Evolutionary conservation across 2,113 vertebrate genomes (phyloP).

Genomic region (Paramisgurnus dabryanus): DNA sequence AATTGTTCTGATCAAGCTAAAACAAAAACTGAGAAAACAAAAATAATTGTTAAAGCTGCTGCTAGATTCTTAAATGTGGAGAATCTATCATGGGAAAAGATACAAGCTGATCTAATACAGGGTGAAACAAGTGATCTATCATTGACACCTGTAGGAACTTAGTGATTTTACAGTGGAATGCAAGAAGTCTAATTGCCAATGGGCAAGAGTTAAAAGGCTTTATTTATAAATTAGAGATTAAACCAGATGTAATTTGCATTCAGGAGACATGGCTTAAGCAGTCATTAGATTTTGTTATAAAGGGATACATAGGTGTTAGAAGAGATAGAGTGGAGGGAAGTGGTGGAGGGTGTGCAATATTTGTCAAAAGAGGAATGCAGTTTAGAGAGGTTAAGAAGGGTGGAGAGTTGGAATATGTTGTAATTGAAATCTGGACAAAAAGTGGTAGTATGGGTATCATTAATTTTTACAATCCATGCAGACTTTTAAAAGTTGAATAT

Average conservation of each 20-base stretch:
- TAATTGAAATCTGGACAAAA: neutral
- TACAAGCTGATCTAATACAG: neutral
- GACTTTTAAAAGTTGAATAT: neutral
- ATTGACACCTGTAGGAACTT: neutral
- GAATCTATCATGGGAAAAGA: neutral
- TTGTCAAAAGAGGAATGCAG: neutral
- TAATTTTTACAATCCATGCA: neutral
- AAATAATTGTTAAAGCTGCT: neutral
- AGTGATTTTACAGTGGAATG: slow-evolving; percentile 1
- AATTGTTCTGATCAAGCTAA: slow-evolving; percentile 12
- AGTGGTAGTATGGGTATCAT: neutral
- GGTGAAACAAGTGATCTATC: neutral
- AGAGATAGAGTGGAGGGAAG: neutral
- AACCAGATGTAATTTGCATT: neutral
- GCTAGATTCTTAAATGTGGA: neutral
- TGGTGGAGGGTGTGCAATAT: neutral
- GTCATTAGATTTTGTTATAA: slow-evolving; percentile 1
- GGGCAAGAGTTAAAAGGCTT: slow-evolving; percentile 23
- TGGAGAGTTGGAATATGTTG: neutral
- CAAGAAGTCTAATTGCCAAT: slow-evolving; percentile 15
- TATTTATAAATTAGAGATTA: neutral
- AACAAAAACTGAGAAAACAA: slow-evolving; percentile 1
- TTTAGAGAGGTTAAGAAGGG: neutral
- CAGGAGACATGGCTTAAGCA: slow-evolving; percentile 1
- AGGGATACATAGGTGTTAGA: neutral